Evolutionary conservation across 2,113 vertebrate species (phyloP), one percentile per base, ranked within the genome.

Genomic region (Tachysurus fulvidraco): DNA sequence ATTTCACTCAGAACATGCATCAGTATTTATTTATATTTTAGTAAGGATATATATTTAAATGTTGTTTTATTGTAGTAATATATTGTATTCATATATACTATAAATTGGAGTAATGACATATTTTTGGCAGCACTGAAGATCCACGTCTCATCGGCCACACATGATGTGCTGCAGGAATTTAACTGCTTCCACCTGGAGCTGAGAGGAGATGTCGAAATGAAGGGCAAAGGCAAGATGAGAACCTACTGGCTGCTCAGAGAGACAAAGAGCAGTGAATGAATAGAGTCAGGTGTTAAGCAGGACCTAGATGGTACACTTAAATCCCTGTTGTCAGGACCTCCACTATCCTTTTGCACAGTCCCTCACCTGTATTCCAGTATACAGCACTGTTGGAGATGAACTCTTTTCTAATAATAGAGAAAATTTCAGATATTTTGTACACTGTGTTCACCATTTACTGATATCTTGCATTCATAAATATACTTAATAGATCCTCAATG

Each of bases 181-280:
- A 95, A 95, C 88, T 95, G 96, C 81, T 98, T 98, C 13, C 95
- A 96, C 88, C 93, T 98, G 93, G 96, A 98, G 92, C 95, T 95
- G 67, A 91, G 97, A 83, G 97, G 97, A 1, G 96, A 97, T 0
- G 93, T 98, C 28, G 96, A 98, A 88, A 93, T 98, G 94, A 98
- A 98, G 93, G 97, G 97, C 65, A 98, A 98, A 91, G 97, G 97
- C 0, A 96, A 95, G 91, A 95, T 98, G 92, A 95, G 95, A 88
- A 98, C 97, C 5, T 98, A 97, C 88, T 98, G 97, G 97, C 94
- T 98, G 14, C 92, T 96, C 76, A 96, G 96, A 0, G 96, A 98
- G 90, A 92, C 83, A 77, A 69, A 62, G 60, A 55, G 57, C 67
- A 84, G 81, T 44, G 90, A 89, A 5, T 85, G 50, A 86, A 44